These are phyloP conservation scores for Caloenas nicobarica DNA, from an alignment of 2,113 vertebrate genomes.

Conservation along the genomic window DNA sequence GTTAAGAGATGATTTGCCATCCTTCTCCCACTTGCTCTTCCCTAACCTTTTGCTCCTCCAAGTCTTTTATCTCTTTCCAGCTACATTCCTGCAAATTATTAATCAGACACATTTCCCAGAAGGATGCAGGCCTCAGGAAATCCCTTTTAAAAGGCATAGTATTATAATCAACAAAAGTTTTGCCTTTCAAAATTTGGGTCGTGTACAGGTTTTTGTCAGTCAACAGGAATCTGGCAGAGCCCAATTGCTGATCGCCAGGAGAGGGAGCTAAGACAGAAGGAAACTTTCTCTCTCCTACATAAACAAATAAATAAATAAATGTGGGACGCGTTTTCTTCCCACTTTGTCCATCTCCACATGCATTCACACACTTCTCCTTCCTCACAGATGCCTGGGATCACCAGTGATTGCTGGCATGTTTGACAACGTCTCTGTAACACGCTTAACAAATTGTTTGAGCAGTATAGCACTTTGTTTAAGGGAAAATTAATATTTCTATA, in stretches of 20 bases:
- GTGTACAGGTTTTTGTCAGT: background rate
- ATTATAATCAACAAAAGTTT: background rate
- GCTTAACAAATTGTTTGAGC: background rate
- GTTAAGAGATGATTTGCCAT: background rate
- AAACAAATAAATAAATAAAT: background rate
- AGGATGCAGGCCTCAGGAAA: background rate
- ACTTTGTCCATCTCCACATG: background rate
- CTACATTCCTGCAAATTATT: background rate
- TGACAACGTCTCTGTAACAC: rapidly evolving
- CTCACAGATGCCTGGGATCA: background rate
- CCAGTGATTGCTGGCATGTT: background rate
- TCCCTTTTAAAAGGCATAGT: background rate
- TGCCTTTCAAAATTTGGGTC: background rate
- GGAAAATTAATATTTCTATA: background rate
- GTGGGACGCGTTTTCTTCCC: background rate
- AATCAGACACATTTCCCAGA: background rate
- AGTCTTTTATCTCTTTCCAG: background rate
- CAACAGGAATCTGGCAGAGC: background rate
- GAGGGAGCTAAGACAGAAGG: slow-evolving; percentile 27
- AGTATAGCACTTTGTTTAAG: background rate
- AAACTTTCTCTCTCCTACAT: background rate
- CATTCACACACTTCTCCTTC: background rate
- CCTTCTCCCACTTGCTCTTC: background rate
- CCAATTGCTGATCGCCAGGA: background rate
- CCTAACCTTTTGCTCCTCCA: background rate